Conservation (phyloP, 2,888 invertebrate genomes). For the Gari tellinella region DNA sequence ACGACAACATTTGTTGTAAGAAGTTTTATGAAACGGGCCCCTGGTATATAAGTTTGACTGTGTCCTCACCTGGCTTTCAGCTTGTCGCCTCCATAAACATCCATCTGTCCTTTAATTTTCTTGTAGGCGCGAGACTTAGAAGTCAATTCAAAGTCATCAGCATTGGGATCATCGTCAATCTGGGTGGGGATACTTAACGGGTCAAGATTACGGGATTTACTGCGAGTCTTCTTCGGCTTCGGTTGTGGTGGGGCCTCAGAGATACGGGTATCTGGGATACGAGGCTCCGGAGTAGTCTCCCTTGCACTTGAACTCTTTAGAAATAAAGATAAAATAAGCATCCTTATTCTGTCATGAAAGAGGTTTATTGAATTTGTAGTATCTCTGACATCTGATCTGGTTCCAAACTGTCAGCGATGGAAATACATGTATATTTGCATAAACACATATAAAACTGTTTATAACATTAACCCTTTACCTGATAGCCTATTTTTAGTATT, state of each 20-base stretch:
- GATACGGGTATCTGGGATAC: too few species aligned
- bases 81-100: conserved; percentile 77
- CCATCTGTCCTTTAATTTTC: conserved; percentile 76
- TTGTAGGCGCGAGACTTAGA: conserved; percentile 82
- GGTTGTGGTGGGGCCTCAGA: conserved; percentile 28
- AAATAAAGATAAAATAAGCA: background rate
- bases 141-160: conserved; percentile 80
- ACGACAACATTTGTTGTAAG: too few species aligned
- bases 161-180: conserved; percentile 70
- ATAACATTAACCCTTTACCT: too few species aligned
- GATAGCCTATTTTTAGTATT: too few species aligned
- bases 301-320: conserved; percentile 74
- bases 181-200: conserved; percentile 54
- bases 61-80: conserved; percentile 40
- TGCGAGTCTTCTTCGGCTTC: conserved; percentile 65
- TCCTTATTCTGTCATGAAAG: too few species aligned
- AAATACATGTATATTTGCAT: too few species aligned
- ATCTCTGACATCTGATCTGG: too few species aligned
- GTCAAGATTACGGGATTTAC: conserved; percentile 64
- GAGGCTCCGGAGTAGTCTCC: conserved; percentile 76
- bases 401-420: too few species aligned
- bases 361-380: too few species aligned
- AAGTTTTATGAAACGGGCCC: too few species aligned
- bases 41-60: too few species aligned
- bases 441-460: too few species aligned